These are phyloP conservation scores for Zingel zingel DNA, from an alignment of 2,113 vertebrate species.

Conservation along the genomic window DNA sequence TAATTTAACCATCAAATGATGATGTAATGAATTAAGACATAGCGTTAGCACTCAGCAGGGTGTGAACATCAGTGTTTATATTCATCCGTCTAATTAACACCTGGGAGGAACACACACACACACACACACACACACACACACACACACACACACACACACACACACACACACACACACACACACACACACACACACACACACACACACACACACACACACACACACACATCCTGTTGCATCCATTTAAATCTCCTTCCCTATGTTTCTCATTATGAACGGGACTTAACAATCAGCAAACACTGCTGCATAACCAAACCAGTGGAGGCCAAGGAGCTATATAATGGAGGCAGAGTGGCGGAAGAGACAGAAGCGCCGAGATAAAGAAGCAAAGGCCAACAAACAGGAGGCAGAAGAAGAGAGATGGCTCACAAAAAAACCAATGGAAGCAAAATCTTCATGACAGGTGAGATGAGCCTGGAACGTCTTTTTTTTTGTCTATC, in stretches of 20 bases:
- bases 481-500: background rate
- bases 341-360: slow-evolving; percentile 2
- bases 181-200: slow-evolving; percentile 26
- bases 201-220: slow-evolving; percentile 23
- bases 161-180: slow-evolving; percentile 14
- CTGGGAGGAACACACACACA: background rate
- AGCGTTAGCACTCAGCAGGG: background rate
- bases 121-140: slow-evolving; percentile 16
- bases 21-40: background rate
- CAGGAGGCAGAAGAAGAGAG: background rate
- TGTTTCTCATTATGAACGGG: slow-evolving; percentile 78
- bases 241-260: slow-evolving; percentile 56
- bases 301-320: slow-evolving; percentile 67
- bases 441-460: slow-evolving; percentile 54
- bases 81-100: slow-evolving; percentile 57
- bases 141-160: background rate
- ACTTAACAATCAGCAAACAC: slow-evolving; percentile 41
- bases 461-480: slow-evolving; percentile 52
- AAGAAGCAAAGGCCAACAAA: background rate
- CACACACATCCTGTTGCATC: slow-evolving; percentile 48
- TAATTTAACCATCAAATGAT: background rate
- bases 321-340: no score
- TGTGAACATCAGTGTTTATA: slow-evolving; percentile 47
- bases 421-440: slow-evolving; percentile 61
- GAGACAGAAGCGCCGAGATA: background rate